Evolutionary conservation across 2,113 vertebrate species (phyloP).

Genomic region (Sinosuthora webbiana): DNA sequence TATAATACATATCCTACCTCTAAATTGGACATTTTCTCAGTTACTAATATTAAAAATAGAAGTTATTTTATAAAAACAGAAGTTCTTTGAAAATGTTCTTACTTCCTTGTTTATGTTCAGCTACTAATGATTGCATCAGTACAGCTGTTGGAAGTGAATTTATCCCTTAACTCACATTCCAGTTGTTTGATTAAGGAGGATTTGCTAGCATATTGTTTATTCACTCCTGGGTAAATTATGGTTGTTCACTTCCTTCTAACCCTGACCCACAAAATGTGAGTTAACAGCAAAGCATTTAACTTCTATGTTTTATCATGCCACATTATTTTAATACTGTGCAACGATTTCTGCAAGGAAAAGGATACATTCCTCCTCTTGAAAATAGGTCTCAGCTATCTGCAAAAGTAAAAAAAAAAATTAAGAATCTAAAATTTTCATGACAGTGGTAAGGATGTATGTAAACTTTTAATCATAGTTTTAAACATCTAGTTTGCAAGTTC

Average conservation of each 20-base stretch:
- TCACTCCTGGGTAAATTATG: not conserved
- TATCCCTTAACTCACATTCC: not conserved
- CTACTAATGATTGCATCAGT: not conserved
- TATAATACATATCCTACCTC: not conserved
- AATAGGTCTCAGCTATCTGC: constrained; percentile 93
- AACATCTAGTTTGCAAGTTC: not conserved
- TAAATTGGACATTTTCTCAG: not conserved
- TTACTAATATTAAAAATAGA: not conserved
- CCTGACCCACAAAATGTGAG: not conserved
- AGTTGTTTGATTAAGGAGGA: not conserved
- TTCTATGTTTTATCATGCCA: not conserved
- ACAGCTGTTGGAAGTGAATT: not conserved
- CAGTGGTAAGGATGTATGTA: not conserved
- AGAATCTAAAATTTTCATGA: not conserved
- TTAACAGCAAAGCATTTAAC: not conserved
- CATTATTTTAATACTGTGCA: not conserved
- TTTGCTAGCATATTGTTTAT: not conserved
- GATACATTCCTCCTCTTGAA: constrained; percentile 95
- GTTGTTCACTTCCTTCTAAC: not conserved
- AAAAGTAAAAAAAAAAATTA: not conserved
- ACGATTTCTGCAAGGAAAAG: constrained; percentile 66
- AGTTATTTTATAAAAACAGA: not conserved
- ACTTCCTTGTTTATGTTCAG: not conserved
- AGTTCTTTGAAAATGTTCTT: not conserved
- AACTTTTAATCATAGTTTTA: not conserved